Percentiles rank a stretch among this genome's conserved stretches.
Evolutionary conservation across 1,140 invertebrate species (phyloP).

Genomic region (Saccostrea cuccullata): DNA sequence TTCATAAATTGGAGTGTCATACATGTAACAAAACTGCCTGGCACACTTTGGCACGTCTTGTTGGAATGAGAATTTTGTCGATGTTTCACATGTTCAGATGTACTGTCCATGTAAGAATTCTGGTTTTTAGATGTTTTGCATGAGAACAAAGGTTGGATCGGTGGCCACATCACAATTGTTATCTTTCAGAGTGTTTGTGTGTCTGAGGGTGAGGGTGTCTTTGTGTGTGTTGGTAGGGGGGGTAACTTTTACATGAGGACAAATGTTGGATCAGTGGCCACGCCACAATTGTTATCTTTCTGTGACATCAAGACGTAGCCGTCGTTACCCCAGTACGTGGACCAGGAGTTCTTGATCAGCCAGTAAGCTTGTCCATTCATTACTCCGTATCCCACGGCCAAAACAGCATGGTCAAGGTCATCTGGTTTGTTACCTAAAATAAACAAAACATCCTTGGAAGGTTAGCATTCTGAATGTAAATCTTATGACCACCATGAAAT

Average conservation of each 20-base stretch:
- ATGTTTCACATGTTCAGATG: neutral
- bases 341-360: constrained; percentile 97
- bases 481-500: too few relatives aligned
- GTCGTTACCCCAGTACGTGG: constrained; percentile 94
- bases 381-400: constrained; percentile 94
- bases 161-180: constrained; percentile 96
- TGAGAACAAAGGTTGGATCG: constrained; percentile 88
- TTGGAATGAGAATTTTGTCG: neutral
- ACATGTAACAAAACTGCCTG: too few relatives aligned
- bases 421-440: constrained; percentile 75
- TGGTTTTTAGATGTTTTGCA: neutral
- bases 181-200: constrained; percentile 81
- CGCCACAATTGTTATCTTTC: constrained; percentile 94
- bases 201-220: too few relatives aligned
- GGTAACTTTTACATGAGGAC: constrained; percentile 79
- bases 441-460: neutral
- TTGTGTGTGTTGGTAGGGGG: too few relatives aligned
- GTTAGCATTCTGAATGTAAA: too few relatives aligned
- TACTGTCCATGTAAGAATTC: too few relatives aligned
- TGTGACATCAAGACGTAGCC: constrained; percentile 92
- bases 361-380: constrained; percentile 91
- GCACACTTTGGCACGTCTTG: neutral
- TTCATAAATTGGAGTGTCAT: too few relatives aligned
- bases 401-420: constrained; percentile 92
- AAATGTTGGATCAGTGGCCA: constrained; percentile 91